Evolutionary conservation across 2,113 vertebrate genomes (phyloP).

Genomic region (Nothoprocta perdicaria): DNA sequence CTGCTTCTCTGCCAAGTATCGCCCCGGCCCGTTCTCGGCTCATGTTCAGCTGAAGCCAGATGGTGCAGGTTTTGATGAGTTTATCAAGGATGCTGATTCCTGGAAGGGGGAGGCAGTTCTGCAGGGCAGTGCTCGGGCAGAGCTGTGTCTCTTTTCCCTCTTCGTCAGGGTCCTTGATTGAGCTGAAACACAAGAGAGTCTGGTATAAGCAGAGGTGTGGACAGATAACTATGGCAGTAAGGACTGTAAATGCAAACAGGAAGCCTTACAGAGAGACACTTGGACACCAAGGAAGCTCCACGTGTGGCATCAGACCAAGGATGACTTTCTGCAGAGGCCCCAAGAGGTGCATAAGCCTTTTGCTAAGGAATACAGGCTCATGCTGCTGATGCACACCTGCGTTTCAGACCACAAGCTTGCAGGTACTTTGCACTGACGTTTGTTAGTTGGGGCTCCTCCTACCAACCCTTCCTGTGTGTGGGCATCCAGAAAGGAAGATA

Average conservation of each 20-base stretch:
- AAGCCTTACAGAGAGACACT: neutral
- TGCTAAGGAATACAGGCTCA: neutral
- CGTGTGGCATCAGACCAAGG: rapidly evolving
- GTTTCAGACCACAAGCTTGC: neutral
- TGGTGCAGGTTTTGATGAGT: slow-evolving; percentile 84
- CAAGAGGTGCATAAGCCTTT: rapidly evolving
- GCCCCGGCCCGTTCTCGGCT: slow-evolving; percentile 66
- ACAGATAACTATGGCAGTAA: neutral
- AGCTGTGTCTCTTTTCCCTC: slow-evolving; percentile 1
- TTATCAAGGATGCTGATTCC: slow-evolving; percentile 85
- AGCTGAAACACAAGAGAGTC: slow-evolving; percentile 58
- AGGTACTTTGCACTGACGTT: neutral
- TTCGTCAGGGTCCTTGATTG: slow-evolving; percentile 2
- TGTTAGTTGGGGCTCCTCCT: neutral
- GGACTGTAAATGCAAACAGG: neutral
- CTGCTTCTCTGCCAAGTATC: slow-evolving; percentile 80
- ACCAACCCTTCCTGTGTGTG: rapidly evolving
- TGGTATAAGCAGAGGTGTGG: neutral
- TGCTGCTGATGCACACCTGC: neutral
- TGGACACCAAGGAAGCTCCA: neutral
- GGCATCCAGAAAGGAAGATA: neutral
- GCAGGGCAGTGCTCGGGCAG: neutral
- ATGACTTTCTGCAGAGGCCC: neutral
- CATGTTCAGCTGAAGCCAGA: slow-evolving; percentile 89
- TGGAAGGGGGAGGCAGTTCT: slow-evolving; percentile 48